Evolutionary conservation across 1,140 invertebrate species (phyloP), one percentile per base, ranked within the genome.

Genomic region (Himalopsyche phryganea): DNA sequence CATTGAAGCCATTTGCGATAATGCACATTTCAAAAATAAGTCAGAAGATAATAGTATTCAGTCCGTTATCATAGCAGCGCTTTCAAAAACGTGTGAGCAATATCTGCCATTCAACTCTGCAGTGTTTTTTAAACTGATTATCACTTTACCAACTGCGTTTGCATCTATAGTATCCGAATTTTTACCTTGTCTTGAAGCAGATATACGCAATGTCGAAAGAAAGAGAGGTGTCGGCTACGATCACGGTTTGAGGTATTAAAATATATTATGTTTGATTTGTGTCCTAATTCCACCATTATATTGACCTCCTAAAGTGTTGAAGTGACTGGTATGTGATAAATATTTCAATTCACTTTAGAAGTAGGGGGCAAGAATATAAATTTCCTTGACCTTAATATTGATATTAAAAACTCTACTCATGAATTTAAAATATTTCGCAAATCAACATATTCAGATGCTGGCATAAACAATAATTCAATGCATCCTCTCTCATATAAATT

Each of bases 221-320:
- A 61, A 61, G 59, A 54, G 63, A 51, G 59, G 63, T 32, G 63
- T 65, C 10, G 59, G 59, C n/a, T 61, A 44, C 32, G 63, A 65
- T 52, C 41, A 55, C 20, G 63, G 63, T 33, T 49, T 65, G 35
- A 65, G 63, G 63, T 65, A 44, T 20, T 9, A 15, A 54, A 44
- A 20, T 6, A 40, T 42, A 14, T 28, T 28, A n/a, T n/a, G n/a
- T n/a, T n/a, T n/a, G n/a, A n/a, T n/a, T n/a, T n/a, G n/a, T n/a
- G n/a, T n/a, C n/a, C n/a, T n/a, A n/a, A n/a, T n/a, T n/a, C n/a
- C n/a, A n/a, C n/a, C n/a, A n/a, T n/a, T n/a, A n/a, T n/a, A n/a
- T n/a, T n/a, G n/a, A n/a, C n/a, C n/a, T n/a, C n/a, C n/a, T n/a
- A n/a, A n/a, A n/a, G n/a, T n/a, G n/a, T n/a, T n/a, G n/a, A n/a